These are phyloP conservation scores for Oxyruncus cristatus DNA, from an alignment of 2,113 vertebrate genomes.

Conservation along the genomic window DNA sequence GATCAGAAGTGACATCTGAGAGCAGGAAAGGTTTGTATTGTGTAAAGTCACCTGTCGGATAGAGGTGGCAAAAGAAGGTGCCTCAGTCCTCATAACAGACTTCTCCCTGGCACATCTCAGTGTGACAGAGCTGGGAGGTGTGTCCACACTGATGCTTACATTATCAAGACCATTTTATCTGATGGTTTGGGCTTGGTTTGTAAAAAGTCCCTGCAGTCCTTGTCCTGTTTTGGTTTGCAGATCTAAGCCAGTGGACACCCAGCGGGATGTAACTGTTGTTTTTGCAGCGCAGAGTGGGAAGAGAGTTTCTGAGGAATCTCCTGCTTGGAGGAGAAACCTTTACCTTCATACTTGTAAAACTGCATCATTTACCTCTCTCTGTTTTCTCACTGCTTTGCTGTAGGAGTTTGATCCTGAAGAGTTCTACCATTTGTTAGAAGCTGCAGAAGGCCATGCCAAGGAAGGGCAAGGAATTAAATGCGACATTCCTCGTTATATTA, in stretches of 20 bases:
- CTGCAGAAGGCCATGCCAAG: conserved; percentile 97
- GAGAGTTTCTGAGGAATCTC: neutral
- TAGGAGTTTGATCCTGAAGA: conserved; percentile 98
- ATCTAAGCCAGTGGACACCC: neutral
- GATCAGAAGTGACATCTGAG: neutral
- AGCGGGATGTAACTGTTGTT: neutral
- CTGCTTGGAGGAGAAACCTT: neutral
- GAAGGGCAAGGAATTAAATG: conserved; percentile 96
- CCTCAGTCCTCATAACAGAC: neutral
- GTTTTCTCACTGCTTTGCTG: conserved; percentile 7
- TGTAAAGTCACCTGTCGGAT: neutral
- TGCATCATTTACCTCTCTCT: neutral
- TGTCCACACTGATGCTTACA: fast-evolving
- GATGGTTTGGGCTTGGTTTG: neutral
- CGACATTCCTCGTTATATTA: conserved; percentile 95
- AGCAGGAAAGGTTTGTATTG: neutral
- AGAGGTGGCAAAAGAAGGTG: neutral
- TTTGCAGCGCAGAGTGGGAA: neutral
- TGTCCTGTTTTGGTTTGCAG: neutral
- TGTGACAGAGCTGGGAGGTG: neutral
- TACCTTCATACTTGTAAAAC: neutral
- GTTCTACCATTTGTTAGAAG: conserved; percentile 96
- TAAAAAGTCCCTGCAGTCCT: neutral
- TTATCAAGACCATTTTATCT: neutral
- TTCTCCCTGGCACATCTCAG: neutral